Conservation (phyloP, 2,797 vertebrate species). For the Delichon dasypus region DNA sequence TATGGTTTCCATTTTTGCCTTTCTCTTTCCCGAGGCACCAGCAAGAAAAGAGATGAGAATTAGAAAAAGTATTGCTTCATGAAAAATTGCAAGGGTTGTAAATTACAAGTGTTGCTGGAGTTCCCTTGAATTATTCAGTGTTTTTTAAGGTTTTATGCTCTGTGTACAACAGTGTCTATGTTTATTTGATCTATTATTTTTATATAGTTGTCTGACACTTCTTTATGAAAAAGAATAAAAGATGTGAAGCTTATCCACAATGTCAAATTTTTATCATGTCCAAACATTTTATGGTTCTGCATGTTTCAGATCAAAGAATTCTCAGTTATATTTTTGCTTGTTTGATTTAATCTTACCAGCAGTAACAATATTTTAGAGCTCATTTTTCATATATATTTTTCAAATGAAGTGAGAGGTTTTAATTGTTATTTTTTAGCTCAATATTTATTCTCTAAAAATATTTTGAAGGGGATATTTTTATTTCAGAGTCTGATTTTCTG, state of each 20-base stretch:
- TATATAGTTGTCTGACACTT: constrained; percentile 61
- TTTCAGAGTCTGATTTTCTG: neutral
- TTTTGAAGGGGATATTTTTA: neutral
- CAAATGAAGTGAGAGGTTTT: neutral
- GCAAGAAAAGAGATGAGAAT: constrained; percentile 6
- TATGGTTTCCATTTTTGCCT: constrained; percentile 21
- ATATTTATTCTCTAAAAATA: neutral
- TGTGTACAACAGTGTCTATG: constrained; percentile 49
- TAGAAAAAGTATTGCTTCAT: constrained; percentile 43
- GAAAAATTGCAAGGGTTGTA: constrained; percentile 48
- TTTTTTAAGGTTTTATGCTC: constrained; percentile 63
- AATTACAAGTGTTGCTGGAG: constrained; percentile 51
- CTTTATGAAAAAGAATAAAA: constrained; percentile 76
- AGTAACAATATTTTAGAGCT: neutral
- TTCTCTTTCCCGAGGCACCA: neutral
- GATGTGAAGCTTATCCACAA: constrained; percentile 58
- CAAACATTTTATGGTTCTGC: constrained; percentile 44
- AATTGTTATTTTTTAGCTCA: neutral
- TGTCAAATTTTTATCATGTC: constrained; percentile 61
- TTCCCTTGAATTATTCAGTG: constrained; percentile 66
- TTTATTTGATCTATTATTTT: constrained; percentile 76
- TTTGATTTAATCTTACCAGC: constrained; percentile 28
- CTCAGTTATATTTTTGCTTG: neutral
- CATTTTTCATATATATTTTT: neutral
- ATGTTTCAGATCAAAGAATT: constrained; percentile 59